Conservation (phyloP, 1,140 invertebrate genomes). For the Drosophila bipectinata region DNA sequence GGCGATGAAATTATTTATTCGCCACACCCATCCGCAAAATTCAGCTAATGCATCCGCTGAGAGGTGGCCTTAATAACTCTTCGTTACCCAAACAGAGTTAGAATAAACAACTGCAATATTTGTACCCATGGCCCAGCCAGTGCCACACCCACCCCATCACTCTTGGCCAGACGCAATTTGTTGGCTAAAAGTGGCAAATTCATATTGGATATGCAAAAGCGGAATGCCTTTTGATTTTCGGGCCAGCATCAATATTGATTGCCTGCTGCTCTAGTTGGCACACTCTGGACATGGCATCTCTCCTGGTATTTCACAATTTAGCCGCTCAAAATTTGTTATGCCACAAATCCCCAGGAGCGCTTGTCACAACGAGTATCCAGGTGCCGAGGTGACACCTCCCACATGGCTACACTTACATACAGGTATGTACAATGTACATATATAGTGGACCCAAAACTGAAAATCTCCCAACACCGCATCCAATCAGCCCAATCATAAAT, state of each 20-base stretch:
- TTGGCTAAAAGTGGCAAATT: slow-evolving; percentile 10
- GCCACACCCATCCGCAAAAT: slow-evolving; percentile 1
- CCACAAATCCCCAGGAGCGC: slow-evolving; percentile 76
- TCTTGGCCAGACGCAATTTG: slow-evolving; percentile 1
- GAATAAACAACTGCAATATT: slow-evolving; percentile 9
- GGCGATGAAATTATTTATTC: slow-evolving; percentile 1
- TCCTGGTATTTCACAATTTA: slow-evolving; percentile 63
- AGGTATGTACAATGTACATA: too few species aligned
- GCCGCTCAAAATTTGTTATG: slow-evolving; percentile 73
- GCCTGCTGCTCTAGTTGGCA: slow-evolving; percentile 26
- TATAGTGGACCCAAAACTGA: not conserved
- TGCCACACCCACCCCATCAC: not conserved
- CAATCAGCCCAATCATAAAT: slow-evolving; percentile 75
- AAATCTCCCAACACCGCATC: slow-evolving; percentile 14
- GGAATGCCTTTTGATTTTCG: slow-evolving; percentile 10
- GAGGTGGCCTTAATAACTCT: slow-evolving; percentile 4
- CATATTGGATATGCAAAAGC: slow-evolving; percentile 19
- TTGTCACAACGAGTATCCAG: slow-evolving; percentile 56
- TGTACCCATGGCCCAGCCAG: not conserved
- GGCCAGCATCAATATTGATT: slow-evolving; percentile 48
- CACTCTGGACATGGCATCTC: not conserved
- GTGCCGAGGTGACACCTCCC: slow-evolving; percentile 38
- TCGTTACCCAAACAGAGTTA: not conserved
- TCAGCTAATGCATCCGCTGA: not conserved
- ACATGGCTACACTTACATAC: not conserved